A percentile compares a stretch with the other conserved stretches of the same genome.
Evolutionary conservation across 1,140 invertebrate species (phyloP).

Genomic region (Cheumatopsyche charites): DNA sequence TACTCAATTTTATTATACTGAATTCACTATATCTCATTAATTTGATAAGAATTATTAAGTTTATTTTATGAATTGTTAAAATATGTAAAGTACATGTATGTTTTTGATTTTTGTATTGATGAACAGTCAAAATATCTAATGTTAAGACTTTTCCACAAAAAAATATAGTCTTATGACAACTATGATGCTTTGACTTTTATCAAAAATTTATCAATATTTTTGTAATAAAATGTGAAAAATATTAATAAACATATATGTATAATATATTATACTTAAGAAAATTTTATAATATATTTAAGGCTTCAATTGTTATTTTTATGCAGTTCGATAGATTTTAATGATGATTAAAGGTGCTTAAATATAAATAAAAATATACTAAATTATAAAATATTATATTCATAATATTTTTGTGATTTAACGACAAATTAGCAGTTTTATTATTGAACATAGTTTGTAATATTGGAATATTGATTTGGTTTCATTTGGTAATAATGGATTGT

Average conservation of each 20-base stretch:
- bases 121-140: slow-evolving; percentile 43
- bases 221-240: slow-evolving; percentile 20
- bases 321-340: not conserved
- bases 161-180: slow-evolving; percentile 49
- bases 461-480: no score
- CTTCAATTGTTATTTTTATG: slow-evolving; percentile 11
- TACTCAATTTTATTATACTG: not conserved
- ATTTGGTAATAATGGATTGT: no score
- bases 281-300: slow-evolving; percentile 8
- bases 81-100: not conserved
- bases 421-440: not conserved
- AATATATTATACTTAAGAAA: not conserved
- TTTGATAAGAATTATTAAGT: slow-evolving; percentile 26
- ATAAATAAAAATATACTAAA: not conserved
- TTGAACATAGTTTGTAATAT: not conserved
- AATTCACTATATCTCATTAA: not conserved
- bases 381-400: not conserved
- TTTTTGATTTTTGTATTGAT: slow-evolving; percentile 21
- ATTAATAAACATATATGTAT: slow-evolving; percentile 2
- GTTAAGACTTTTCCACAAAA: slow-evolving; percentile 36
- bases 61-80: slow-evolving; percentile 25
- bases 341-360: not conserved
- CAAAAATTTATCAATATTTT: slow-evolving; percentile 14
- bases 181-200: slow-evolving; percentile 25
- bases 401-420: not conserved